Evolutionary conservation across 2,113 vertebrate genomes (phyloP).

Genomic region (Datnioides undecimradiatus): DNA sequence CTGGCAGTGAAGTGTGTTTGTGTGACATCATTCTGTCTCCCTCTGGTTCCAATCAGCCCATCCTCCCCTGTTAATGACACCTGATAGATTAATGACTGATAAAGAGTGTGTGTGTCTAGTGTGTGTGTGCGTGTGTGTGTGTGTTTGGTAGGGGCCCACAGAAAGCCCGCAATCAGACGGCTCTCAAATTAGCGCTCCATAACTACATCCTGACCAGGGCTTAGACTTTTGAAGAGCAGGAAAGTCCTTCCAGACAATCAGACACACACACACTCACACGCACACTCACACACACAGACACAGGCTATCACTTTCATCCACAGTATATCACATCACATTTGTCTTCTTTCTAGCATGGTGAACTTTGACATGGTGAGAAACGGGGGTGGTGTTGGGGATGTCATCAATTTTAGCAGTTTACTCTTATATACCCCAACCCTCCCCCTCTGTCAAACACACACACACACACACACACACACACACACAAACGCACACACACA

Average conservation of each 20-base stretch:
- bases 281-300: constrained; percentile 35
- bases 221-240: constrained; percentile 76
- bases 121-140: constrained; percentile 34
- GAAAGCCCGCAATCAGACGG: constrained; percentile 80
- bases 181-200: constrained; percentile 81
- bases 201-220: constrained; percentile 82
- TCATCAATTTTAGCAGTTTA: constrained; percentile 70
- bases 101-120: constrained; percentile 56
- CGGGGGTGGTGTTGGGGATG: constrained; percentile 55
- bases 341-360: constrained; percentile 60
- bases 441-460: not conserved
- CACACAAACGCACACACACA: constrained; percentile 13
- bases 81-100: constrained; percentile 85
- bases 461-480: not conserved
- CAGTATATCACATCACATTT: constrained; percentile 54
- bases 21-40: constrained; percentile 83
- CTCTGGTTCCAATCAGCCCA: constrained; percentile 84
- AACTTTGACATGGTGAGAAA: constrained; percentile 71
- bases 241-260: constrained; percentile 75
- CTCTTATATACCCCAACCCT: constrained; percentile 14
- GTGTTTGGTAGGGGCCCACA: constrained; percentile 59
- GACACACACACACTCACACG: constrained; percentile 26
- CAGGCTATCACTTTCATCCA: constrained; percentile 59
- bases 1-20: constrained; percentile 63
- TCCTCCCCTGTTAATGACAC: constrained; percentile 79